phyloP scores from a whole-genome alignment of 2,113 vertebrate species.

The Varanus salvator region DNA sequence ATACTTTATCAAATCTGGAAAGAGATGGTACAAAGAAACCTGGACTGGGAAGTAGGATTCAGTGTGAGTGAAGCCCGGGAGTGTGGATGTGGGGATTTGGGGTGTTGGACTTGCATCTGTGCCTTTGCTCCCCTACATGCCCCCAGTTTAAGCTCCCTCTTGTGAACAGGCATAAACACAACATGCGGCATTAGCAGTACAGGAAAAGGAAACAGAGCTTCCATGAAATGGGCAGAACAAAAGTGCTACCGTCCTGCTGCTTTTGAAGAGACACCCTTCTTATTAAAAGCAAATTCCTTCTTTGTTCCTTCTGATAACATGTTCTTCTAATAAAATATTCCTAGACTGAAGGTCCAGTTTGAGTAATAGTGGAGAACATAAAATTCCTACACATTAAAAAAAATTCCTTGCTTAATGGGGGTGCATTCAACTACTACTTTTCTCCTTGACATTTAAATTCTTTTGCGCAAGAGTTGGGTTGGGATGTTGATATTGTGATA shows the following conservation, averaged over 20 bases:
- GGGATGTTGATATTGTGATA: neutral
- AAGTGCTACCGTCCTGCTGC: neutral
- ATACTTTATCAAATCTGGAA: no score
- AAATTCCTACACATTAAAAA: neutral
- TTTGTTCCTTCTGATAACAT: neutral
- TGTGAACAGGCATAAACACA: no score
- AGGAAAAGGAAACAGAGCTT: neutral
- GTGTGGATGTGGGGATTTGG: no score
- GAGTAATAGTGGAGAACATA: no score
- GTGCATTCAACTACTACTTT: neutral
- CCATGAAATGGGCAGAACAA: neutral
- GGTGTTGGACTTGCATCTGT: no score
- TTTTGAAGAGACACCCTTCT: neutral
- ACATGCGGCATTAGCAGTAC: no score
- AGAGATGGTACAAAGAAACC: no score
- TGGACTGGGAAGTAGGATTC: neutral
- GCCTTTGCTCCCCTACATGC: neutral
- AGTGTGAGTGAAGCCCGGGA: neutral
- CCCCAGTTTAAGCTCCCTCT: no score
- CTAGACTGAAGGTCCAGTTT: neutral
- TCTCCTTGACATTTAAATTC: neutral
- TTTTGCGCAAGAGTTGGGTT: no score
- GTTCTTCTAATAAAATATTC: neutral
- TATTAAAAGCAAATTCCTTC: neutral
- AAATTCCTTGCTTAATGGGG: neutral